Conservation (phyloP, 2,113 vertebrate species). For the Elgaria multicarinata region DNA sequence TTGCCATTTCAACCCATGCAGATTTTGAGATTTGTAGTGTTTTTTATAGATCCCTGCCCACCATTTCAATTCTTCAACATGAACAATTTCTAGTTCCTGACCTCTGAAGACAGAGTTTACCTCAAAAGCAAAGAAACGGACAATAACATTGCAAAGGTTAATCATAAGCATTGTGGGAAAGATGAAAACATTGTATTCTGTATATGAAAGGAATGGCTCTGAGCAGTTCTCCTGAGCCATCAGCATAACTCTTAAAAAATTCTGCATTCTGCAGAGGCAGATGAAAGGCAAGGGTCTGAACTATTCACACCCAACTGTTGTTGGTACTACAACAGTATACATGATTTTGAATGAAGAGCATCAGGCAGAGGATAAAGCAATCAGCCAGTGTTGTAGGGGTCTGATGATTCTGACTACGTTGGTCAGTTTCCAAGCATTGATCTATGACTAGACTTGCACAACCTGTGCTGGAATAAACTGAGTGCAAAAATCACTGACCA, state of each 20-base stretch:
- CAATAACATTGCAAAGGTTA: not conserved
- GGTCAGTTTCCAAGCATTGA: not conserved
- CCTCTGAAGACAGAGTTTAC: not conserved
- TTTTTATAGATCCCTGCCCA: not conserved
- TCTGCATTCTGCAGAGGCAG: not conserved
- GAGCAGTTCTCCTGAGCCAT: not conserved
- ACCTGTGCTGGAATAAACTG: not conserved
- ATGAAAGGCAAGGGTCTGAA: not conserved
- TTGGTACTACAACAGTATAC: not conserved
- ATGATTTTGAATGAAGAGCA: not conserved
- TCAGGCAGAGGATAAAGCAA: not conserved
- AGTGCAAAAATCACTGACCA: not conserved
- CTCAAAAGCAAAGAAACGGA: not conserved
- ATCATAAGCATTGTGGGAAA: not conserved
- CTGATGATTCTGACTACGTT: not conserved
- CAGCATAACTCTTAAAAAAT: not conserved
- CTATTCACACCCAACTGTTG: not conserved
- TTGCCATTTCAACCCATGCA: not conserved
- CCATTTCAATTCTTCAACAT: not conserved
- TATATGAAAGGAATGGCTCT: not conserved
- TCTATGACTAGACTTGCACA: not conserved
- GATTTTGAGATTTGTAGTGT: not conserved
- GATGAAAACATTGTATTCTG: not conserved
- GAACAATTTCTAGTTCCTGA: not conserved
- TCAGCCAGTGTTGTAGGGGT: not conserved